Percentiles rank a stretch among this genome's conserved stretches.
Evolutionary conservation across 2,797 vertebrate species (phyloP).

Genomic region (Chloroceryle inda): DNA sequence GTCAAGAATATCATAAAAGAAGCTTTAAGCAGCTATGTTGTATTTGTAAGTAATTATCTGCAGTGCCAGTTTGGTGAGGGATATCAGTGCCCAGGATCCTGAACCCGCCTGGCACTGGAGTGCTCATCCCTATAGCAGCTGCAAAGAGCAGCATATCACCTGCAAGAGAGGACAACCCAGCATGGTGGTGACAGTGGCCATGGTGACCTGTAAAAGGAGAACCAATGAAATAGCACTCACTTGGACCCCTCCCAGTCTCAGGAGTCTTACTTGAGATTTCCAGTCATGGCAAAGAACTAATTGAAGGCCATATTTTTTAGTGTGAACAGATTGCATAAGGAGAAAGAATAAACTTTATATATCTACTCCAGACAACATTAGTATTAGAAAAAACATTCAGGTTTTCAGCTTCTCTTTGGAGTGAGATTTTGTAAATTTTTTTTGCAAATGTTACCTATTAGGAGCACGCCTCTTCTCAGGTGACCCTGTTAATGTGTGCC

Average conservation of each 20-base stretch:
- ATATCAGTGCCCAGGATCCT: background rate
- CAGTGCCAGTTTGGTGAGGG: background rate
- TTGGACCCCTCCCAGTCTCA: background rate
- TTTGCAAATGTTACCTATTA: background rate
- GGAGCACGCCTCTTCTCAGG: background rate
- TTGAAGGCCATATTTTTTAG: background rate
- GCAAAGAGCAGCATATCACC: fast-evolving
- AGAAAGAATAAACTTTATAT: background rate
- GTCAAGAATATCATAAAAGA: background rate
- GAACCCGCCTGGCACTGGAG: background rate
- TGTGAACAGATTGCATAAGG: background rate
- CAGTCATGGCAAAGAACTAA: background rate
- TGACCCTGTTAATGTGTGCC: background rate
- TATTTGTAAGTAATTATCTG: background rate
- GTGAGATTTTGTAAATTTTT: background rate
- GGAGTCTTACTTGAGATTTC: background rate
- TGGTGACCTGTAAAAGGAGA: fast-evolving
- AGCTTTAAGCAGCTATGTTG: background rate
- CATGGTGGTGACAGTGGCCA: fast-evolving
- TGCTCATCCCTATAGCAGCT: background rate
- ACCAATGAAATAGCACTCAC: background rate
- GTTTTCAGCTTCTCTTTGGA: background rate
- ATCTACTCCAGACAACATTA: fast-evolving
- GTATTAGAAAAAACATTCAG: background rate
- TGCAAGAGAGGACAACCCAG: background rate